Percentiles rank a stretch among this genome's conserved stretches.
These are phyloP conservation scores for Drosophila grimshawi DNA, from an alignment of 1,140 invertebrate genomes.

Conservation along the genomic window DNA sequence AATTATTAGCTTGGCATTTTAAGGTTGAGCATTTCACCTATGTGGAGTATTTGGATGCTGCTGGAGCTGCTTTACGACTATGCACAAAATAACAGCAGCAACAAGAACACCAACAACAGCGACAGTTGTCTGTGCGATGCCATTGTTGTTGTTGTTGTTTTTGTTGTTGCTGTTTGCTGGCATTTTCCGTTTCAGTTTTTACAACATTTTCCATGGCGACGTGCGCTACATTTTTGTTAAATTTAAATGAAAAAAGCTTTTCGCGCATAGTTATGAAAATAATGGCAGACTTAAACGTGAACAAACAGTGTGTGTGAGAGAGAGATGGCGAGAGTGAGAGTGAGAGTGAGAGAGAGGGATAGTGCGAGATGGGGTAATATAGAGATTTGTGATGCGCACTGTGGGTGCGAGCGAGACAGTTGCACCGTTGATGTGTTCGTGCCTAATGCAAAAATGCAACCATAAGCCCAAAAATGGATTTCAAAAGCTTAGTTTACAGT, in stretches of 20 bases:
- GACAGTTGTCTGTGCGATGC: slow-evolving; percentile 51
- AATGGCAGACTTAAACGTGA: slow-evolving; percentile 59
- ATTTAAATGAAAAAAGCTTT: slow-evolving; percentile 81
- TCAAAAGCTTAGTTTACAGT: slow-evolving; percentile 27
- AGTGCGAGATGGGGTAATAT: too few species aligned
- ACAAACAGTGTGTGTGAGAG: background rate
- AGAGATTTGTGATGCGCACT: background rate
- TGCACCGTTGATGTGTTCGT: slow-evolving; percentile 1
- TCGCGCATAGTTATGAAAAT: slow-evolving; percentile 79
- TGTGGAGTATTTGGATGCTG: slow-evolving; percentile 50
- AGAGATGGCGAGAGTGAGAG: background rate
- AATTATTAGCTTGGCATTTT: background rate
- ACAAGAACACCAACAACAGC: slow-evolving; percentile 26
- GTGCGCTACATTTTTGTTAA: slow-evolving; percentile 52
- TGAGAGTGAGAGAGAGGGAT: slow-evolving; percentile 2
- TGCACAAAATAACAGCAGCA: slow-evolving; percentile 29
- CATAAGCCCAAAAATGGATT: slow-evolving; percentile 47
- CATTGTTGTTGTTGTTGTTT: slow-evolving; percentile 46
- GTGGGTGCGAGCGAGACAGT: background rate
- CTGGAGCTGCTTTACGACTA: slow-evolving; percentile 78
- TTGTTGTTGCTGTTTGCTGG: slow-evolving; percentile 40
- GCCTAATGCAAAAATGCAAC: slow-evolving; percentile 49
- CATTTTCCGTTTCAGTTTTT: slow-evolving; percentile 73
- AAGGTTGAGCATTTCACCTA: slow-evolving; percentile 3
- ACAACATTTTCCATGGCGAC: slow-evolving; percentile 60